Percentiles rank a stretch among this genome's conserved stretches.
phyloP scores from a whole-genome alignment of 2,888 invertebrate species.

The Caenorhabditis panamensis region DNA sequence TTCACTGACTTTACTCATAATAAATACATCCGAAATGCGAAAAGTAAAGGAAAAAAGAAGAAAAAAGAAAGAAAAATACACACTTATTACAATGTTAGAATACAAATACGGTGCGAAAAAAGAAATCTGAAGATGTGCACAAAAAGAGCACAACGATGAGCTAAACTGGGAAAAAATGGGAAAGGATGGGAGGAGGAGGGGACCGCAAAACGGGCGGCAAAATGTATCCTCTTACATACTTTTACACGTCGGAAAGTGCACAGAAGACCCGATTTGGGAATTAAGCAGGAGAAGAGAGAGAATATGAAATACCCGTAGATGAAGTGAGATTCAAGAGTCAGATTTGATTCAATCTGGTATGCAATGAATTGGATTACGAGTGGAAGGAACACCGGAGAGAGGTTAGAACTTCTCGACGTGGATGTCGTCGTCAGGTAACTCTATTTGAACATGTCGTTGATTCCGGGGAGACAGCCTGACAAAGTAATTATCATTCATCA shows the following conservation, averaged over 20 bases:
- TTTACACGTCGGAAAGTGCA: constrained; percentile 48
- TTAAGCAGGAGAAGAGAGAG: constrained; percentile 14
- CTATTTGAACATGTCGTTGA: constrained; percentile 40
- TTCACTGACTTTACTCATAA: constrained; percentile 29
- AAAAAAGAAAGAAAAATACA: neutral
- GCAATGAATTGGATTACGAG: constrained; percentile 14
- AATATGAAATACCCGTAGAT: constrained; percentile 42
- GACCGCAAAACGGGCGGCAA: constrained; percentile 43
- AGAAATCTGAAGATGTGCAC: constrained; percentile 23
- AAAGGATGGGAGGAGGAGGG: no score
- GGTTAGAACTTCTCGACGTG: constrained; percentile 48
- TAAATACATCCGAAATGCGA: constrained; percentile 34
- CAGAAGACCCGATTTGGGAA: constrained; percentile 40
- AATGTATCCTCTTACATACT: constrained; percentile 59
- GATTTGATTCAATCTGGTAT: constrained; percentile 42
- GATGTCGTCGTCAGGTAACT: constrained; percentile 45
- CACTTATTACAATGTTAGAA: neutral
- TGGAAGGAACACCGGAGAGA: neutral
- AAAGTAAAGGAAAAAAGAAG: neutral
- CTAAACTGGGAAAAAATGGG: constrained; percentile 30
- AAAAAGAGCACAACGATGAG: constrained; percentile 19
- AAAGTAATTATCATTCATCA: neutral
- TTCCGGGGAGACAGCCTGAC: constrained; percentile 24
- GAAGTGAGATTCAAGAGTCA: constrained; percentile 13
- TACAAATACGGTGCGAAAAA: constrained; percentile 12